These are phyloP conservation scores for Onchidella celtica DNA, from an alignment of 2,888 invertebrate species.

Conservation along the genomic window DNA sequence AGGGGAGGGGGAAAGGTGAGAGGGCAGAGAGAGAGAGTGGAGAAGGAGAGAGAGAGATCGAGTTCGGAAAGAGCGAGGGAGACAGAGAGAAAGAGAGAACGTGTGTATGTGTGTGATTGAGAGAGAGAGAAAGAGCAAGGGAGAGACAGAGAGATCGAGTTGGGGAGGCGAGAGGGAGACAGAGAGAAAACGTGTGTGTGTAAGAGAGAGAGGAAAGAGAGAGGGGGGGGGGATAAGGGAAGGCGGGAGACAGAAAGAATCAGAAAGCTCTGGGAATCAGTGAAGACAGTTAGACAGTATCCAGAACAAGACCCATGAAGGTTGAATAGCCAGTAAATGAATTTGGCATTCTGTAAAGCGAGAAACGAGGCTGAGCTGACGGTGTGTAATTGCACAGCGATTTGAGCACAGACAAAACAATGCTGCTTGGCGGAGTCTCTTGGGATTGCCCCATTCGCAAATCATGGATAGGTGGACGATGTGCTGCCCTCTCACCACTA, in stretches of 20 bases:
- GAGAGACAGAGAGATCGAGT: background rate
- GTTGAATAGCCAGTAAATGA: no score
- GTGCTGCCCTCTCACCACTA: no score
- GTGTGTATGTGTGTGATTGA: background rate
- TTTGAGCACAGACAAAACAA: no score
- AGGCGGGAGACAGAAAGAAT: background rate
- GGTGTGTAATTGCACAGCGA: no score
- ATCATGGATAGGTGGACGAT: no score
- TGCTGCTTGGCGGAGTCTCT: no score
- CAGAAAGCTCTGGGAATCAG: background rate
- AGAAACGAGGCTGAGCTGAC: no score
- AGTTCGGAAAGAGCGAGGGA: background rate
- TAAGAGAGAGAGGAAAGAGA: no score
- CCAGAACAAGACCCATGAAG: no score
- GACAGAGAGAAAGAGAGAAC: background rate
- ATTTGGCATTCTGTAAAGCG: no score
- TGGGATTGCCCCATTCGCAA: no score
- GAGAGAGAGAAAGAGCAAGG: background rate
- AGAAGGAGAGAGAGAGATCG: background rate
- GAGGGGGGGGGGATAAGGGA: background rate
- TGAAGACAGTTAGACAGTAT: no score
- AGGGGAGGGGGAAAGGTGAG: background rate
- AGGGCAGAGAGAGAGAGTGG: background rate
- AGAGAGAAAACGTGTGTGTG: background rate
- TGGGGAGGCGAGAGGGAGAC: background rate